Evolutionary conservation across 2,113 vertebrate genomes (phyloP).

Genomic region (Lethenteron reissneri): DNA sequence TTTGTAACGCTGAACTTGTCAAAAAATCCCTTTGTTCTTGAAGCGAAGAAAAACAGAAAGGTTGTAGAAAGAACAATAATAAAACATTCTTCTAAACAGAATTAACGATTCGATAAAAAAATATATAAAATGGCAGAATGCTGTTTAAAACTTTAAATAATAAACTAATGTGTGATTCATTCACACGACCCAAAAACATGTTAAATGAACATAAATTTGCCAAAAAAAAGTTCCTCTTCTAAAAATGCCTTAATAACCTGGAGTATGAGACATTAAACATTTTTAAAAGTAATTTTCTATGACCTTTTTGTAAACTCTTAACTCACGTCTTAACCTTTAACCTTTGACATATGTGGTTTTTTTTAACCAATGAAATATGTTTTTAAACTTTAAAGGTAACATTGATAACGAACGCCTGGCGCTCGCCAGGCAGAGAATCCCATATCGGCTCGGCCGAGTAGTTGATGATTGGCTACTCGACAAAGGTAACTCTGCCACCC

Average conservation of each 20-base stretch:
- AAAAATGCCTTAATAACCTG: too few relatives aligned
- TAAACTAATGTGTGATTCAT: too few relatives aligned
- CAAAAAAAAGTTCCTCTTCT: too few relatives aligned
- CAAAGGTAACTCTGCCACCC: slow-evolving; percentile 59
- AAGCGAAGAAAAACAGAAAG: not conserved
- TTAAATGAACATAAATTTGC: too few relatives aligned
- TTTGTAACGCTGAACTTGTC: not conserved
- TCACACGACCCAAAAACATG: too few relatives aligned
- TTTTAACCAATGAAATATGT: slow-evolving; percentile 99
- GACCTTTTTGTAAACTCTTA: slow-evolving; percentile 75
- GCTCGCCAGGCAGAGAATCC: slow-evolving; percentile 99
- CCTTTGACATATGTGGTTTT: slow-evolving; percentile 50
- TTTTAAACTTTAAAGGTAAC: slow-evolving; percentile 99
- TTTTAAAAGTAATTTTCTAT: slow-evolving; percentile 9
- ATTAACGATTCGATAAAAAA: too few relatives aligned
- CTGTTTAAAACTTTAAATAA: too few relatives aligned
- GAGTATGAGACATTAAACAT: too few relatives aligned
- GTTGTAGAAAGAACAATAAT: not conserved
- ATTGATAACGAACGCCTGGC: slow-evolving; percentile 99
- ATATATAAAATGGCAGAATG: too few relatives aligned
- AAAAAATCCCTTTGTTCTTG: not conserved
- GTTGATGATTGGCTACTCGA: slow-evolving; percentile 99
- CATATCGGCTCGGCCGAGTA: slow-evolving; percentile 99
- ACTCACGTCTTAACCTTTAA: slow-evolving; percentile 98
- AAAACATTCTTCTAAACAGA: too few relatives aligned